Base-by-base conservation (phyloP, 2,888 invertebrate genomes). In the Torymus aiolomorphi region DNA sequence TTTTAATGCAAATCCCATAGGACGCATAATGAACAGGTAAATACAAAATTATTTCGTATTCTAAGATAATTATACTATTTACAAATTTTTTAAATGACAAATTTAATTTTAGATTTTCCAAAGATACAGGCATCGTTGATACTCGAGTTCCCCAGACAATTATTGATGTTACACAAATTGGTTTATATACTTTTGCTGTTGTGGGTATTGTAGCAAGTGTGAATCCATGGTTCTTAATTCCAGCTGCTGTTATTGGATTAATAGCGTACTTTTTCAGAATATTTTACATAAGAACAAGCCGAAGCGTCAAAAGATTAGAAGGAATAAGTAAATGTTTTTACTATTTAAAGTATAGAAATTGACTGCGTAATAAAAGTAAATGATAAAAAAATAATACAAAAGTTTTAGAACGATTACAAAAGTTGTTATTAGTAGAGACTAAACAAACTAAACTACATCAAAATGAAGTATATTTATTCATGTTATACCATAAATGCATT, bases 1-100 rank as follows among this genome's bases (percentile, higher is more conserved):
- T 91, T 98, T 97, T 91, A 96, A 97, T 88, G 93, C 93, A 4
- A 97, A 97, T 91, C 96, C 97, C 0, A 94, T 94, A 0, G 95
- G 95, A 0, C 91, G 95, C 63, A 95, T 97, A 86, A 91, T 97
- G 77, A 97, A 97, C 91, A 92, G 88, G 88, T 88, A 31, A 31
- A 2, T 31, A 31, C 31, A 31, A 31, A 31, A 31, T 31, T 31
- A 31, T 31, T 31, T 31, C 2, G 5, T 31, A 31, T 31, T 31
- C 31, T 31, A 31, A 3, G 2, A 3, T 31, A 31, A 31, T 31
- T 31, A 82, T 74, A 4, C 54, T 54, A 16, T 20, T n/a, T n/a
- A 56, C 3, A 59, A 49, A 18, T 31, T 31, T 5, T 31, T 31
- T 31, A 31, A 3, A 31, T 31, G 31, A 31, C 14, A 52, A 49